Evolutionary conservation across 1,140 invertebrate genomes (phyloP).

Genomic region (Lithobius niger): DNA sequence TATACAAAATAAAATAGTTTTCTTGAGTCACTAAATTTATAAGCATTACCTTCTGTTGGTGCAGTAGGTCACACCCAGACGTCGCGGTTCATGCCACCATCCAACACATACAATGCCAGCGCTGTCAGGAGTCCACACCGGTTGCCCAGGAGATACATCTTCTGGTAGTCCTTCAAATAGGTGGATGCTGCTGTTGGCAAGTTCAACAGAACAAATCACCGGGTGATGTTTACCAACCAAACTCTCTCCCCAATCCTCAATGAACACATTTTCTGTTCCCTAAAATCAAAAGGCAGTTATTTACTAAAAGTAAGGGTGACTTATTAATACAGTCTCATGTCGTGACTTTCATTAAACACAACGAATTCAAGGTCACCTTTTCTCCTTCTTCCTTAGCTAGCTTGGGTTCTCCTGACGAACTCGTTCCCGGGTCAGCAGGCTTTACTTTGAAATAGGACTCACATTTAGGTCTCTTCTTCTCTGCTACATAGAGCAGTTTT

Average conservation of each 20-base stretch:
- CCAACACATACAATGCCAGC: slow-evolving; percentile 58
- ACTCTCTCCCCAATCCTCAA: slow-evolving; percentile 77
- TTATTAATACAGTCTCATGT: too few species aligned
- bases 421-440: too few species aligned
- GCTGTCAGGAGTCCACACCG: slow-evolving; percentile 50
- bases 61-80: slow-evolving; percentile 69
- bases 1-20: too few species aligned
- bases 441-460: slow-evolving; percentile 49
- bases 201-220: slow-evolving; percentile 54
- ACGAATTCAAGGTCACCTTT: too few species aligned
- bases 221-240: slow-evolving; percentile 53
- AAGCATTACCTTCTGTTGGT: slow-evolving; percentile 56
- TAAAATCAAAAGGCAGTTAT: slow-evolving; percentile 35
- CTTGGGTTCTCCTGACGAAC: too few species aligned
- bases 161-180: slow-evolving; percentile 43
- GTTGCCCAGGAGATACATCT: slow-evolving; percentile 53
- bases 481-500: slow-evolving; percentile 60
- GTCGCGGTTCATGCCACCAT: slow-evolving; percentile 50
- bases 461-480: slow-evolving; percentile 56
- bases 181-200: slow-evolving; percentile 38
- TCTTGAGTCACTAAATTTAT: slow-evolving; percentile 33
- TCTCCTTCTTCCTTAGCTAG: too few species aligned
- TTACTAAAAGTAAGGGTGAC: too few species aligned
- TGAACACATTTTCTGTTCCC: slow-evolving; percentile 60
- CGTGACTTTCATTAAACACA: too few species aligned